A percentile compares a stretch with the other conserved stretches of the same genome.
Conservation (phyloP, 2,888 invertebrate genomes). For the Steinernema scapterisci region DNA sequence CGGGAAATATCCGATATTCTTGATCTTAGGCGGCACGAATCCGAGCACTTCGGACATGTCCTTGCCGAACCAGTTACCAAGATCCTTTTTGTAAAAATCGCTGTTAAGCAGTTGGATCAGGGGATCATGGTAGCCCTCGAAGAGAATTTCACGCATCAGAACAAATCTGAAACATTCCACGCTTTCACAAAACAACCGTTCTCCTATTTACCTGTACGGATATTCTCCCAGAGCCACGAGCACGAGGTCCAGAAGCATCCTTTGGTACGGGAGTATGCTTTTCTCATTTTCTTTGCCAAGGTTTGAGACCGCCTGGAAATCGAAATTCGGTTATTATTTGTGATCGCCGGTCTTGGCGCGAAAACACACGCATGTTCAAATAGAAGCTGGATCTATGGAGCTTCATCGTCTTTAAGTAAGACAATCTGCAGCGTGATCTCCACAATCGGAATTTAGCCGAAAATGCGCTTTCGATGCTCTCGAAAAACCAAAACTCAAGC, state of each 20-base stretch:
- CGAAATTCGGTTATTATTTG: no score
- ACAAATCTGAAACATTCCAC: constrained; percentile 2
- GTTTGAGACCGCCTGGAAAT: constrained; percentile 24
- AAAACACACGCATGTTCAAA: no score
- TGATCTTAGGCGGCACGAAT: constrained; percentile 36
- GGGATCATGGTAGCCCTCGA: constrained; percentile 38
- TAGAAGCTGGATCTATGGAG: no score
- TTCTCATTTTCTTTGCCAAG: not conserved
- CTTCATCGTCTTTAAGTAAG: no score
- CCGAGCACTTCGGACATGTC: constrained; percentile 34
- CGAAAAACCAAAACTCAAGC: no score
- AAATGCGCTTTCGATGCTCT: no score
- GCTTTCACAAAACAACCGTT: no score
- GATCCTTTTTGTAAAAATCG: not conserved
- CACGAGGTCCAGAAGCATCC: not conserved
- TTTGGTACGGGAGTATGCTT: not conserved
- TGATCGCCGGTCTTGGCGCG: no score
- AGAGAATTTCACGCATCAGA: constrained; percentile 34
- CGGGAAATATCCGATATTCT: constrained; percentile 51
- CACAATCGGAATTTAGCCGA: no score
- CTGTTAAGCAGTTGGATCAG: constrained; percentile 41
- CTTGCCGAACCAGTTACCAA: constrained; percentile 5
- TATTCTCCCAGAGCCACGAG: constrained; percentile 33
- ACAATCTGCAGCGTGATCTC: no score
- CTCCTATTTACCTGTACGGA: constrained; percentile 33